Base-by-base conservation (phyloP, 2,888 invertebrate genomes). In the Lampropteryx suffumata region DNA sequence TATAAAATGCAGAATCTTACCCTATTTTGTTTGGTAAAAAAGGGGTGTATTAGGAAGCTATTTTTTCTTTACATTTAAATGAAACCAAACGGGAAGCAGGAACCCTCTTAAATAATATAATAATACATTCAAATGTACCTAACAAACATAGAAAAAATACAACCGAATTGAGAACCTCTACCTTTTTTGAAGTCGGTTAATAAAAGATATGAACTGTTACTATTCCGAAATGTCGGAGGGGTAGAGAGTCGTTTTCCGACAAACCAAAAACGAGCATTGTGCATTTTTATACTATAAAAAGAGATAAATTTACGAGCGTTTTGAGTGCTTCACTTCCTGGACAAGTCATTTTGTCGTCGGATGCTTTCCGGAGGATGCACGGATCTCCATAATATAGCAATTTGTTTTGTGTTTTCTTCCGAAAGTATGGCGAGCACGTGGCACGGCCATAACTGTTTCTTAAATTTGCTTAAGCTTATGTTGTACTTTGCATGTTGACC, bases 291-390 rank as follows among this genome's bases (percentile, higher is more conserved):
- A 40, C 35, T 42, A 37, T 21, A 69, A 72, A 72, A 51, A 47
- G 51, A 74, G 70, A 82, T 80, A 79, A 79, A 79, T 81, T 70
- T 73, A 59, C 57, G 67, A 67, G 54, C 65, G 61, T 64, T 67
- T 72, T 63, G 73, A 83, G 82, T 76, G 82, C 71, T 73, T 73
- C 79, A 73, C 72, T 81, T 90, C 90, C 90, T 79, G 84, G 65
- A 90, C 90, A 90, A 89, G 88, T 79, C 75, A 82, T 77, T 90
- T 88, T 89, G 90, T 89, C 88, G 85, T 78, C 65, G 73, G 73
- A 82, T 81, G 82, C 79, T 83, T 84, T 80, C 75, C 74, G 76
- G 72, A 69, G 76, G 81, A 82, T 80, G 74, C 71, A 65, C 61
- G 47, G 52, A 90, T 90, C 89, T 81, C 73, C 90, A 90, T 90